These are phyloP conservation scores for Mesembrinibis cayennensis DNA, from an alignment of 2,113 vertebrate genomes.

Conservation along the genomic window DNA sequence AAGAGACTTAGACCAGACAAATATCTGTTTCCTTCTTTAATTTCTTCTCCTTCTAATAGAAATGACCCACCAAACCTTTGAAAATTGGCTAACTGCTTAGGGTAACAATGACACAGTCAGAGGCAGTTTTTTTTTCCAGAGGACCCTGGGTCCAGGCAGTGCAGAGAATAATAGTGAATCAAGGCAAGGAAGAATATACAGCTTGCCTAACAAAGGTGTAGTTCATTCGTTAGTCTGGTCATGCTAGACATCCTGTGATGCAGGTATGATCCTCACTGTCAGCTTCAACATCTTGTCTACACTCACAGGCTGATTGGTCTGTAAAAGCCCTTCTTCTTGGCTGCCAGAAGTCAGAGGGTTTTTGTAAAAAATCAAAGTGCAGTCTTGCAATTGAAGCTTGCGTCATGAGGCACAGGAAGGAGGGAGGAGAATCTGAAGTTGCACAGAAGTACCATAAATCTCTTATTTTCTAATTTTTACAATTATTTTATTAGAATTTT, in stretches of 20 bases:
- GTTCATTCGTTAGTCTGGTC: not conserved
- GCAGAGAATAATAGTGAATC: slow-evolving; percentile 28
- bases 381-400: not conserved
- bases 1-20: not conserved
- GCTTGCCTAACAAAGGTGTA: not conserved
- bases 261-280: not conserved
- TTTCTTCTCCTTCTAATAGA: not conserved
- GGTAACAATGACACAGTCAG: not conserved
- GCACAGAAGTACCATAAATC: not conserved
- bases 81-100: not conserved
- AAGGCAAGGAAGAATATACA: not conserved
- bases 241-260: not conserved
- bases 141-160: not conserved
- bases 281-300: not conserved
- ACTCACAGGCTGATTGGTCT: not conserved
- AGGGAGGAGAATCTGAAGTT: not conserved
- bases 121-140: not conserved
- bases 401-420: not conserved
- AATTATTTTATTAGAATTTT: not conserved
- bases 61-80: not conserved
- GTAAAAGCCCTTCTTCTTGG: not conserved
- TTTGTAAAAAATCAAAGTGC: not conserved
- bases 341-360: not conserved
- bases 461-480: not conserved
- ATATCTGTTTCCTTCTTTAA: not conserved